Conservation (phyloP, 1,140 invertebrate genomes). For the Oryzaephilus surinamensis region DNA sequence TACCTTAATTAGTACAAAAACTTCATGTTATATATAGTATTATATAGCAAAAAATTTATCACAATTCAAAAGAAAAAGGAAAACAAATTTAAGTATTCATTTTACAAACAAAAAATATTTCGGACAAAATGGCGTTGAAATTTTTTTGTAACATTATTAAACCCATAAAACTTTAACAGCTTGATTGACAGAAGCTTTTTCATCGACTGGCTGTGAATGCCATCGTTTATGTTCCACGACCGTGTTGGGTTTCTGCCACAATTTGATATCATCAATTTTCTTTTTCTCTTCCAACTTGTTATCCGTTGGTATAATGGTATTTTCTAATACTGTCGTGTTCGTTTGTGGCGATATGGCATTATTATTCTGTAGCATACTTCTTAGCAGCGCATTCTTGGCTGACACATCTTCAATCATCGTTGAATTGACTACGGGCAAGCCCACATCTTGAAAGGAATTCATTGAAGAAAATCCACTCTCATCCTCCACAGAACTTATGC, state of each 20-base stretch:
- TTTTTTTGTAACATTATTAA: neutral
- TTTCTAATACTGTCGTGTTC: conserved; percentile 8
- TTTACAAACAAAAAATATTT: too few species aligned
- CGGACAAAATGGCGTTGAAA: too few species aligned
- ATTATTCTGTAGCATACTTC: conserved; percentile 26
- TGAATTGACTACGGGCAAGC: conserved; percentile 45
- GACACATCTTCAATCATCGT: conserved; percentile 21
- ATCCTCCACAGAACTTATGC: conserved; percentile 52
- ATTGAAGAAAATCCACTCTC: conserved; percentile 75
- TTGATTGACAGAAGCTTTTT: conserved; percentile 3
- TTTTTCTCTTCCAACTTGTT: conserved; percentile 1
- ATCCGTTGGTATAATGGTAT: conserved; percentile 10
- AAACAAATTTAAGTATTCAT: too few species aligned
- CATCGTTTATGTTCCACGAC: conserved; percentile 2
- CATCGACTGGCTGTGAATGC: conserved; percentile 6
- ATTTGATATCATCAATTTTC: conserved; percentile 6
- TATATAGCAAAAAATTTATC: too few species aligned
- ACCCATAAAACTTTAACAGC: conserved; percentile 10
- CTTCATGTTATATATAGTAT: too few species aligned
- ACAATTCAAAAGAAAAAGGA: too few species aligned
- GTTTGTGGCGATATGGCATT: too few species aligned
- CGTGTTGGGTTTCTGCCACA: conserved; percentile 6
- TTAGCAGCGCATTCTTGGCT: conserved; percentile 21
- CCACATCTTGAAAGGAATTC: conserved; percentile 69
- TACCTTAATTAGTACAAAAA: too few species aligned